phyloP scores from a whole-genome alignment of 2,113 vertebrate species.

The Calyptommatus sinebrachiatus region DNA sequence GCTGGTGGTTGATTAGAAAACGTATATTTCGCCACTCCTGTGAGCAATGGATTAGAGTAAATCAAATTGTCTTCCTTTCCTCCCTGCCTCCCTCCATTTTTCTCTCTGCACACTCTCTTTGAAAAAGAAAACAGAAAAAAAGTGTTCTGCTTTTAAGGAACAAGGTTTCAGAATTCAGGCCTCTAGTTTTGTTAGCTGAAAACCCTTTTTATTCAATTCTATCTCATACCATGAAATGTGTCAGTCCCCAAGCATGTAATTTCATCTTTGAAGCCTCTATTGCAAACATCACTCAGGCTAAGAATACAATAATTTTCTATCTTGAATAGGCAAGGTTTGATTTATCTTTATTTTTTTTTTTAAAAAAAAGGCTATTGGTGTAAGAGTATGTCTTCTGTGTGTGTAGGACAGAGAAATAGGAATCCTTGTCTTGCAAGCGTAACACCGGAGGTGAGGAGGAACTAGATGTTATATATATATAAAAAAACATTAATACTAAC shows the following conservation, averaged over 20 bases:
- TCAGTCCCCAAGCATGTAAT: conserved; percentile 63
- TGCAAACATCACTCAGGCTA: conserved; percentile 65
- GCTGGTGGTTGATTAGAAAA: conserved; percentile 51
- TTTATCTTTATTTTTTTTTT: not conserved
- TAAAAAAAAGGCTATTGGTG: not conserved
- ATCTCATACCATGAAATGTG: conserved; percentile 69
- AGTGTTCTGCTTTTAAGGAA: conserved; percentile 45
- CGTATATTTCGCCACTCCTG: conserved; percentile 39
- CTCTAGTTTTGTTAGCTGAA: conserved; percentile 66
- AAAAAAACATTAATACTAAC: no score
- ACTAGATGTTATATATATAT: no score
- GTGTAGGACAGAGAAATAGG: not conserved
- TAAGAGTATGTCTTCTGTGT: not conserved
- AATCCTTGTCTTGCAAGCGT: not conserved
- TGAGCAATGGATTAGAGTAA: conserved; percentile 48
- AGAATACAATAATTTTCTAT: conserved; percentile 52
- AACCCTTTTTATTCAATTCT: conserved; percentile 63
- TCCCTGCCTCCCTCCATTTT: conserved; percentile 23
- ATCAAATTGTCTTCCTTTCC: conserved; percentile 43
- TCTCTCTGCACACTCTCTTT: not conserved
- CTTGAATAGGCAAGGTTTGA: conserved; percentile 10
- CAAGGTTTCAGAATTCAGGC: conserved; percentile 33
- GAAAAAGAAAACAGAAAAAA: not conserved
- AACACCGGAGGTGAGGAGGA: no score
- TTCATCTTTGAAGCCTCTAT: conserved; percentile 50